Base-by-base conservation (phyloP, 2,888 invertebrate species). In the Agonum fuliginosum region DNA sequence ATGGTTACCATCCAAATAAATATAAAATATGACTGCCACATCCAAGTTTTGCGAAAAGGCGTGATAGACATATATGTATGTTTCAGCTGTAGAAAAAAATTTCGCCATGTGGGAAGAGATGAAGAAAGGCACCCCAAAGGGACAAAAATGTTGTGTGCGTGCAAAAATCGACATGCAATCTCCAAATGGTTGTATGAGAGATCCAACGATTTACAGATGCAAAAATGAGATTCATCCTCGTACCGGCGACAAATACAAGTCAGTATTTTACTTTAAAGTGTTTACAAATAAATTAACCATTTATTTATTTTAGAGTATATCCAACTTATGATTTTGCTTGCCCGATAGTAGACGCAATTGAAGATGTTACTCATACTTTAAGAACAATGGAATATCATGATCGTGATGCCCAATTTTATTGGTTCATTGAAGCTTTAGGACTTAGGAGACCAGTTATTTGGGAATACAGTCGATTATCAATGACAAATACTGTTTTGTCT, bases 321-420 rank as follows among this genome's bases (percentile, higher is more conserved):
- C 99, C 99, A 19, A 99, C 99, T 0, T 99, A 99, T 84, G 99
- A 99, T 88, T 99, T 99, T 89, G 98, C 99, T 0, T 99, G 99
- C 85, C 99, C 99, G 0, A 98, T 99, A 84, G 99, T 99, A 67
- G 99, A 99, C 87, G 94, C 97, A 12, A 90, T 98, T 67, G 99
- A 99, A 88, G 94, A 95, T 73, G 98, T 99, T 14, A 99, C 99
- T 0, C 99, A 99, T 85, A 97, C 98, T 0, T 88, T 99, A 70
- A 91, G 99, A 65, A 99, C 99, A 0, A 99, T 97, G 88, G 99
- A 99, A 88, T 99, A 99, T 87, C 97, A 97, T 84, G 99, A 99
- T 87, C 90, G 98, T 22, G 99, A 99, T 87, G 95, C 95, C 34
- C 99, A 99, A 88, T 99, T 97, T 88, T 97, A 95, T 87, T 99